Conservation (phyloP, 2,888 invertebrate species). For the Magallana nippona region DNA sequence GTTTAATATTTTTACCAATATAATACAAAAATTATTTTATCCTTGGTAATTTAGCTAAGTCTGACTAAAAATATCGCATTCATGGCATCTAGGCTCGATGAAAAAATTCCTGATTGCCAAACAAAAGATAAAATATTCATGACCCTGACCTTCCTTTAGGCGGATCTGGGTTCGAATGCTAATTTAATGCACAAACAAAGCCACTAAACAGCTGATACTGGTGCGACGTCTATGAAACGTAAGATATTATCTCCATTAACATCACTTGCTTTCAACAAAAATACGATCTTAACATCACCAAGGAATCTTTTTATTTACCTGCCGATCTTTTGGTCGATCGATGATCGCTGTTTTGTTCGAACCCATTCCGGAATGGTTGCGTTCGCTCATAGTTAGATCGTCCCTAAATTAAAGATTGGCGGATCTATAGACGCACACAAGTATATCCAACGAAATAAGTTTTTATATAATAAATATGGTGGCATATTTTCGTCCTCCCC, state of each 20-base stretch:
- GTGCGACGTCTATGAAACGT: neutral
- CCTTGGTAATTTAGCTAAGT: no score
- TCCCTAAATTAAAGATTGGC: neutral
- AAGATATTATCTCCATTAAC: no score
- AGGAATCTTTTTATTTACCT: neutral
- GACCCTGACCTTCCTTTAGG: slow-evolving; percentile 23
- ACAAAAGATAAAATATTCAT: neutral
- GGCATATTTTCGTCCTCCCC: neutral
- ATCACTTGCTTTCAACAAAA: neutral
- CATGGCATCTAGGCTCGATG: no score
- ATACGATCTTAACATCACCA: neutral
- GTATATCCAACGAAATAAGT: neutral
- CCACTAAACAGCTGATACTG: neutral
- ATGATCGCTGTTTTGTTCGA: slow-evolving; percentile 19
- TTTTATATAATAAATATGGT: neutral
- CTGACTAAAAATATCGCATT: no score
- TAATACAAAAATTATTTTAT: no score
- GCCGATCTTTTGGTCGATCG: neutral
- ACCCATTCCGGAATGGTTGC: slow-evolving; percentile 27
- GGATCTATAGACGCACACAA: neutral
- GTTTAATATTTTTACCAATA: no score
- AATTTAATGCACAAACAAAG: neutral
- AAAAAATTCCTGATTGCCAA: neutral
- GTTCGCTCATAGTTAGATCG: neutral
- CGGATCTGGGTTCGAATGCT: slow-evolving; percentile 33